Conservation (phyloP, 2,113 vertebrate species). For the Seriola quinqueradiata region DNA sequence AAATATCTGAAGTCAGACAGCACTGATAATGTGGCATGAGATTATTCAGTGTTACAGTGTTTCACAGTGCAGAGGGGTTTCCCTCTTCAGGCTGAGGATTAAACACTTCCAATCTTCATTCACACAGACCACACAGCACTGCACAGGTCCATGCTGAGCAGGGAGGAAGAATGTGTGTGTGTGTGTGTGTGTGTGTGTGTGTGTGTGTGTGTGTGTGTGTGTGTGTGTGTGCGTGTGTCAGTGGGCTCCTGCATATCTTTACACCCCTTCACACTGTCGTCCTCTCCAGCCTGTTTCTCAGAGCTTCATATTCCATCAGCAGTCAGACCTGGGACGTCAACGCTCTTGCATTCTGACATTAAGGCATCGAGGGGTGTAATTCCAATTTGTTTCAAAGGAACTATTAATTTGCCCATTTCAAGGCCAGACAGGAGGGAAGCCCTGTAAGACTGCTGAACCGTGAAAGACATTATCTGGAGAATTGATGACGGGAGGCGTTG, state of each 20-base stretch:
- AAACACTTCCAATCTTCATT: constrained; percentile 26
- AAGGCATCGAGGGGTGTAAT: constrained; percentile 86
- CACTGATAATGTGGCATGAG: neutral
- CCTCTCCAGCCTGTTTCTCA: constrained; percentile 23
- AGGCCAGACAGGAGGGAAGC: constrained; percentile 90
- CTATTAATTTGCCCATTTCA: constrained; percentile 95
- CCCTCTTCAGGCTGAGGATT: constrained; percentile 35
- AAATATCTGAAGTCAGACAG: no score
- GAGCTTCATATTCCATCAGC: constrained; percentile 67
- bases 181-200: neutral
- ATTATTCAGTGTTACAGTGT: constrained; percentile 3
- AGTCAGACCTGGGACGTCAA: constrained; percentile 65
- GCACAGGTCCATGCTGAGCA: constrained; percentile 36
- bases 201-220: neutral
- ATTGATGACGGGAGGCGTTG: constrained; percentile 91
- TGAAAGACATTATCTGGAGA: constrained; percentile 94
- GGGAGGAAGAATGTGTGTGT: neutral
- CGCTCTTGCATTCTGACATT: constrained; percentile 79
- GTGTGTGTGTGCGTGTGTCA: no score
- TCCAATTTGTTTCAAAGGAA: constrained; percentile 93
- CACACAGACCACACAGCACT: constrained; percentile 22
- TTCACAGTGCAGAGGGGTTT: constrained; percentile 10
- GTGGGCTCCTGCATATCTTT: constrained; percentile 15
- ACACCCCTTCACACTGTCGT: constrained; percentile 16
- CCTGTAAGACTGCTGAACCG: constrained; percentile 91